Conservation (phyloP, 1,140 invertebrate species). For the Triops longicaudatus region DNA sequence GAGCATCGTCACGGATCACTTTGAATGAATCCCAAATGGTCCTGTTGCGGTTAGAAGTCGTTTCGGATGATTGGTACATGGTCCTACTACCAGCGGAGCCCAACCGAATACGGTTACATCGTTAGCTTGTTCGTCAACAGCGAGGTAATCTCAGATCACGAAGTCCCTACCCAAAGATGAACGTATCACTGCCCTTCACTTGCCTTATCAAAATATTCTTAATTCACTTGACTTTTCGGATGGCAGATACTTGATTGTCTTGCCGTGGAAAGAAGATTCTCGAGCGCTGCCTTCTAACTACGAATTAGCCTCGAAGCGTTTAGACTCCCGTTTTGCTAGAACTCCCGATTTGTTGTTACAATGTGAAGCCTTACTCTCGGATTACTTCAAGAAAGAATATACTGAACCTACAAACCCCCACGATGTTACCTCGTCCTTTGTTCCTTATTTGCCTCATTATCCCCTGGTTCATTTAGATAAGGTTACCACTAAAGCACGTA, state of each 20-base stretch:
- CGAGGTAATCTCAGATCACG: neutral
- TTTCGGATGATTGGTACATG: conserved; percentile 6
- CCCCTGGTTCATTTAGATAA: conserved; percentile 27
- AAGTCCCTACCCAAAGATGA: neutral
- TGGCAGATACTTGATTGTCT: conserved; percentile 18
- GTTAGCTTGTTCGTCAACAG: neutral
- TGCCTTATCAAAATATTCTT: conserved; percentile 16
- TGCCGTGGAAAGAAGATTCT: conserved; percentile 25
- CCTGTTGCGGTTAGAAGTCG: neutral
- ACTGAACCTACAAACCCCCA: conserved; percentile 29
- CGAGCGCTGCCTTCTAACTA: conserved; percentile 17
- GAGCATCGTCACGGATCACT: neutral
- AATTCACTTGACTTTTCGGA: neutral
- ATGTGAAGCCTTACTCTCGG: conserved; percentile 28
- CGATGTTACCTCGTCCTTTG: neutral
- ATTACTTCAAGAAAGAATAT: conserved; percentile 27
- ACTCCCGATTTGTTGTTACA: neutral
- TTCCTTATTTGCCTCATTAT: conserved; percentile 32
- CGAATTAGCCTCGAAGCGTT: conserved; percentile 18
- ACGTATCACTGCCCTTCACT: neutral
- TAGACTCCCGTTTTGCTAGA: conserved; percentile 18
- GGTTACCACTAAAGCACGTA: conserved; percentile 28
- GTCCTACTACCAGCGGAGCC: neutral
- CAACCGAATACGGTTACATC: neutral
- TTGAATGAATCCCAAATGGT: neutral